Evolutionary conservation across 2,797 vertebrate genomes (phyloP), one percentile per base, ranked within the genome.

Genomic region (Coranthus polyacanthus): DNA sequence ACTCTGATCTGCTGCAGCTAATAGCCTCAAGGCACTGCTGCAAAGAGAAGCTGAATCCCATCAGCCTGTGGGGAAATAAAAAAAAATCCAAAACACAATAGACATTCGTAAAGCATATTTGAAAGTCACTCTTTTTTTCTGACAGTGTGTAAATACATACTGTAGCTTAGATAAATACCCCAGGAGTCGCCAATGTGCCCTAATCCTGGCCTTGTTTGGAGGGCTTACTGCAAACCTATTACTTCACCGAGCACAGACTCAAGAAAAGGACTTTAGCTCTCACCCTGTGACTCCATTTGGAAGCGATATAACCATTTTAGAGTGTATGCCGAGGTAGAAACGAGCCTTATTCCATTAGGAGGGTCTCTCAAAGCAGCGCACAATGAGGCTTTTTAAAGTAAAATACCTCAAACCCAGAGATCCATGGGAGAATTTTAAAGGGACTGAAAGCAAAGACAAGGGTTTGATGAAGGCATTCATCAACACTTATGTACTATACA

Each of bases 271-370:
- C 51, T 54, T 64, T 12, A 56, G 24, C 37, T 34, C 51, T 47
- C 36, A 47, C 21, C 36, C 29, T 45, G 56, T 47, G 68, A 78
- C 59, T 75, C 62, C 37, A 53, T 76, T 57, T 75, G 44, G 64
- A 72, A 49, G 47, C 75, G 68, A 68, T 62, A 68, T 29, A 51
- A 45, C 24, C 44, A 18, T 81, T 76, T 61, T n/a, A 63, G 10
- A 68, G 65, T 52, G 6, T 20, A 54, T n/a, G 2, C 34, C 17
- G 15, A 52, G 37, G 49, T 61, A 46, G 62, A 79, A 82, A 59
- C 39, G n/a, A 75, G 59, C 57, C 37, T 73, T 45, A 65, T 86
- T 83, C 72, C 69, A 66, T 79, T 58, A 71, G 66, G 45, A 71
- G 39, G 22, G 12, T n/a, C 69, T 68, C 56, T 74, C 34, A 64